Conservation (phyloP, 2,888 invertebrate genomes). For the Eledona agricola region DNA sequence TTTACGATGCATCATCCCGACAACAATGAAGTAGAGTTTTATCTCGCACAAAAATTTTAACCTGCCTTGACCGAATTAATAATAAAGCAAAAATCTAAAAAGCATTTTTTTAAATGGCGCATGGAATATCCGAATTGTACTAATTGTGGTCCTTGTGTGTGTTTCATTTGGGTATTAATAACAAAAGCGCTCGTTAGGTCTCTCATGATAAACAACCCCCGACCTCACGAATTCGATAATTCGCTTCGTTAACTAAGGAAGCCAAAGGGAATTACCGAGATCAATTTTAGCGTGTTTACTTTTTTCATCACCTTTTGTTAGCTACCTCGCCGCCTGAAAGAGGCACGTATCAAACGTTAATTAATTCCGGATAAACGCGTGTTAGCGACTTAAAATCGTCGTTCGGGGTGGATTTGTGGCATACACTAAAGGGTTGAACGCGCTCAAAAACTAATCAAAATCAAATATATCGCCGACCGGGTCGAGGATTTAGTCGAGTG, state of each 20-base stretch:
- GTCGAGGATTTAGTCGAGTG: slow-evolving; percentile 21
- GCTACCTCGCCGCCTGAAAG: slow-evolving; percentile 4
- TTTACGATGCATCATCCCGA: too few relatives aligned
- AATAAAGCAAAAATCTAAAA: too few relatives aligned
- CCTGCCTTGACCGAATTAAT: too few relatives aligned
- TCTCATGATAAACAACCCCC: slow-evolving; percentile 32
- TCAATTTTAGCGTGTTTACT: slow-evolving; percentile 22
- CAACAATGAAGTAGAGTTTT: too few relatives aligned
- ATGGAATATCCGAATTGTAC: slow-evolving; percentile 10
- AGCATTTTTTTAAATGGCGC: too few relatives aligned
- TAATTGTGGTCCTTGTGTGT: slow-evolving; percentile 30
- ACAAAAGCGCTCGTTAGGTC: slow-evolving; percentile 27
- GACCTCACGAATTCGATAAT: slow-evolving; percentile 35
- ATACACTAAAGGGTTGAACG: too few relatives aligned
- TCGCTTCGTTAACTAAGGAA: slow-evolving; percentile 28
- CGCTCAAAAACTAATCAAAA: too few relatives aligned
- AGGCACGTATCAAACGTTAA: slow-evolving; percentile 17
- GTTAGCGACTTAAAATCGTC: slow-evolving; percentile 1
- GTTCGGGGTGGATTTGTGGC: slow-evolving; percentile 16
- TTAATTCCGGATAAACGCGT: slow-evolving; percentile 16
- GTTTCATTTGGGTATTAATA: slow-evolving; percentile 31
- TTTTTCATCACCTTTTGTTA: slow-evolving; percentile 10
- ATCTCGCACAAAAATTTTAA: too few relatives aligned
- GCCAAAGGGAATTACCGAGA: slow-evolving; percentile 10
- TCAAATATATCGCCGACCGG: too few relatives aligned